Percentiles rank a stretch among this genome's conserved stretches.
Evolutionary conservation across 1,140 invertebrate species (phyloP).

Genomic region (Lepidurus packardi): DNA sequence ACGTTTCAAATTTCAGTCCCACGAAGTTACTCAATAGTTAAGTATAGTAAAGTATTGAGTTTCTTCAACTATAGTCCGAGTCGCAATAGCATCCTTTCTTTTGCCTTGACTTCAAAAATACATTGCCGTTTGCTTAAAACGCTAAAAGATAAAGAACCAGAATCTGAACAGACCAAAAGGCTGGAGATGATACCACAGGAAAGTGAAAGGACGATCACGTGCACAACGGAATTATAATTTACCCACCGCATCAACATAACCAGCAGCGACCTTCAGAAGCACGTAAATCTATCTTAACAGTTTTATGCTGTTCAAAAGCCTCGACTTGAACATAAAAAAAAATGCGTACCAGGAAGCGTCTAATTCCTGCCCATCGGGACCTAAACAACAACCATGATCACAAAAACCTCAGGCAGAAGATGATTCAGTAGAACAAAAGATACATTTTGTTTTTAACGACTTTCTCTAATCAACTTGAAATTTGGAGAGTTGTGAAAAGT

Average conservation of each 20-base stretch:
- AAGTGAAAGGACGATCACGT: conserved; percentile 14
- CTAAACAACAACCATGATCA: no score
- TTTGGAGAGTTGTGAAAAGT: no score
- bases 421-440: no score
- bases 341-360: not conserved
- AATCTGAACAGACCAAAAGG: not conserved
- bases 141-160: not conserved
- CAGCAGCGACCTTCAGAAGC: not conserved
- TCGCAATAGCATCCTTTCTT: not conserved
- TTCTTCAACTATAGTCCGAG: not conserved
- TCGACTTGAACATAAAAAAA: no score
- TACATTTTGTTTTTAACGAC: no score
- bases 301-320: no score
- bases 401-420: no score
- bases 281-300: not conserved
- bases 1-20: no score
- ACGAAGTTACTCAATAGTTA: no score
- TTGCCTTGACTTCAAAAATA: not conserved
- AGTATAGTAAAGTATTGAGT: no score
- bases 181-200: not conserved
- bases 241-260: not conserved
- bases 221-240: conserved; percentile 4
- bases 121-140: not conserved
- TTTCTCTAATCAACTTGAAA: no score
- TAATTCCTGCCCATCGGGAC: no score